A percentile compares a stretch with the other conserved stretches of the same genome.
These are phyloP conservation scores for Zonotrichia leucophrys DNA, from an alignment of 2,113 vertebrate genomes.

Conservation along the genomic window DNA sequence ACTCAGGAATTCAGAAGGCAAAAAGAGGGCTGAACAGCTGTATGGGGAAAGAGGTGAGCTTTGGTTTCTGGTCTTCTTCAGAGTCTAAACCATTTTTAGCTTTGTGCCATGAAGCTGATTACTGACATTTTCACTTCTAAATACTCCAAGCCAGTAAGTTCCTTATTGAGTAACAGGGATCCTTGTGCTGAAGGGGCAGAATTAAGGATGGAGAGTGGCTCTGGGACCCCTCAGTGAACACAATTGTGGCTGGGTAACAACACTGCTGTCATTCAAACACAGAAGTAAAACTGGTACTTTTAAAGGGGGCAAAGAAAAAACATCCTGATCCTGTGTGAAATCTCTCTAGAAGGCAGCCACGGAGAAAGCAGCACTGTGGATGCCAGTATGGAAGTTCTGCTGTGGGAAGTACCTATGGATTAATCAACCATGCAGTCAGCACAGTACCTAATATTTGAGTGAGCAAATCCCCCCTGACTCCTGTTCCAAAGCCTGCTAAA, in stretches of 20 bases:
- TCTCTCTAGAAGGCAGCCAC: background rate
- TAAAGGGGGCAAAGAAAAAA: background rate
- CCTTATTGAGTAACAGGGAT: background rate
- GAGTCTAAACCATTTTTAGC: background rate
- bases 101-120: background rate
- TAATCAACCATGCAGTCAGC: background rate
- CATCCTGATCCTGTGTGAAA: background rate
- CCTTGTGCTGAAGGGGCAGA: background rate
- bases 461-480: background rate
- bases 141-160: background rate
- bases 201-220: background rate
- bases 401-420: background rate
- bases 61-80: background rate
- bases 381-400: background rate
- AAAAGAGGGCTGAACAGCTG: background rate
- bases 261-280: accelerated
- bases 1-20: background rate
- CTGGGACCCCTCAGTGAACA: background rate
- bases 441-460: background rate
- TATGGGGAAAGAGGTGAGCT: background rate
- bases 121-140: background rate
- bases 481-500: background rate
- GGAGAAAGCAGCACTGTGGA: accelerated
- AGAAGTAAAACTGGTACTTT: background rate
- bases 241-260: background rate